These are phyloP conservation scores for Mystacornis crossleyi DNA, from an alignment of 2,113 vertebrate genomes.

Conservation along the genomic window DNA sequence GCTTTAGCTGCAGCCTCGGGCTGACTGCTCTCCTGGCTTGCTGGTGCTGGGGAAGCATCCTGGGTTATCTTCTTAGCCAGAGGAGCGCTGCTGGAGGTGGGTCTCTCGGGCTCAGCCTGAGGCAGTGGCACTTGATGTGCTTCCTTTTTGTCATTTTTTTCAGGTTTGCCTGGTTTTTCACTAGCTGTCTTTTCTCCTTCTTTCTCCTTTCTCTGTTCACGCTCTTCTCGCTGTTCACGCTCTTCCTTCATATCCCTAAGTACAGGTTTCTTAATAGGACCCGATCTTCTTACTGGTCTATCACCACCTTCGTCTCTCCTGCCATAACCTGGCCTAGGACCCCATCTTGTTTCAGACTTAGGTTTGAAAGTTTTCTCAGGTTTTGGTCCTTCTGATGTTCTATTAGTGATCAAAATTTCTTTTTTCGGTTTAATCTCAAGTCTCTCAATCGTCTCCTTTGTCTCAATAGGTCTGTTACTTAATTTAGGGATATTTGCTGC, in stretches of 20 bases:
- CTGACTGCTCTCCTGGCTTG: conserved; percentile 32
- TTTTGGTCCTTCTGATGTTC: conserved; percentile 83
- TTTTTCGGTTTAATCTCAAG: conserved; percentile 86
- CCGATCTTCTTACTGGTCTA: conserved; percentile 90
- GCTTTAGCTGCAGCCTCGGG: conserved; percentile 50
- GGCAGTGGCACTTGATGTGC: conserved; percentile 55
- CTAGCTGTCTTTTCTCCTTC: conserved; percentile 81
- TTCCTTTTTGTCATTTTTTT: conserved; percentile 82
- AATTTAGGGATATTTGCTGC: conserved; percentile 74
- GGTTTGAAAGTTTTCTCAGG: conserved; percentile 89
- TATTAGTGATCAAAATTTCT: conserved; percentile 79
- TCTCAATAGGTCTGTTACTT: conserved; percentile 65
- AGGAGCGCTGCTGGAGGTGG: not conserved
- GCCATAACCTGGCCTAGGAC: conserved; percentile 82
- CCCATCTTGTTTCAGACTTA: conserved; percentile 94
- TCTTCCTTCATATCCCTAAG: conserved; percentile 98
- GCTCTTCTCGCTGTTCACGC: conserved; percentile 91
- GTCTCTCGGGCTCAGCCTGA: conserved; percentile 75
- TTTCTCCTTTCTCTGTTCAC: conserved; percentile 91
- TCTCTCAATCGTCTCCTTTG: conserved; percentile 82
- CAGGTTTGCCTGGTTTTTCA: conserved; percentile 80
- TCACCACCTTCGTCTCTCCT: conserved; percentile 89
- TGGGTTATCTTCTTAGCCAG: conserved; percentile 58
- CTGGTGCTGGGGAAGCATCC: conserved; percentile 37
- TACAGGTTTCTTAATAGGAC: conserved; percentile 97